These are phyloP conservation scores for Pithys albifrons DNA, from an alignment of 2,113 vertebrate species.

Conservation along the genomic window DNA sequence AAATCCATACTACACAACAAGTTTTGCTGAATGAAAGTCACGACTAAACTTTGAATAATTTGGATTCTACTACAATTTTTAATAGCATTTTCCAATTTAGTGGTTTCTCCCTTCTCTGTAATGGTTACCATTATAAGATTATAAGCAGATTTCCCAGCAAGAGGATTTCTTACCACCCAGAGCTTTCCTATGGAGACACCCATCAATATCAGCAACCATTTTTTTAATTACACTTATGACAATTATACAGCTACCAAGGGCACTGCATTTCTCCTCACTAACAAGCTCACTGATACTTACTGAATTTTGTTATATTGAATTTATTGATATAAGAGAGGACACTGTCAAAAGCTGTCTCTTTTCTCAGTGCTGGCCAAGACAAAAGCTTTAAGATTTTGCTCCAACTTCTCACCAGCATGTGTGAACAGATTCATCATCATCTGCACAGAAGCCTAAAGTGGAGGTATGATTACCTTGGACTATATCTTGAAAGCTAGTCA, in stretches of 20 bases:
- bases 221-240: neutral
- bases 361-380: neutral
- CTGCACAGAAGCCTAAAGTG: neutral
- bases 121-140: neutral
- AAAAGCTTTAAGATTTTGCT: neutral
- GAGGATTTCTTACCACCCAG: neutral
- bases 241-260: neutral
- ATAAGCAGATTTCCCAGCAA: constrained; percentile 4
- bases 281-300: neutral
- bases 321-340: neutral
- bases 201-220: neutral
- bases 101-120: constrained; percentile 16
- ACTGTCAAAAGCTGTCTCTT: neutral
- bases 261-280: neutral
- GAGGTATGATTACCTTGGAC: neutral
- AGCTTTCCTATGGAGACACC: neutral
- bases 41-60: constrained; percentile 48
- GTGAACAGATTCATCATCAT: neutral
- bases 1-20: neutral
- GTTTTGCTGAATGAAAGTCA: neutral
- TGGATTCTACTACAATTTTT: constrained; percentile 25
- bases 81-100: constrained; percentile 51
- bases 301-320: neutral
- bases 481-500: neutral
- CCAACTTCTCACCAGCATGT: neutral